Evolutionary conservation across 2,113 vertebrate genomes (phyloP).

Genomic region (Argyrosomus japonicus): DNA sequence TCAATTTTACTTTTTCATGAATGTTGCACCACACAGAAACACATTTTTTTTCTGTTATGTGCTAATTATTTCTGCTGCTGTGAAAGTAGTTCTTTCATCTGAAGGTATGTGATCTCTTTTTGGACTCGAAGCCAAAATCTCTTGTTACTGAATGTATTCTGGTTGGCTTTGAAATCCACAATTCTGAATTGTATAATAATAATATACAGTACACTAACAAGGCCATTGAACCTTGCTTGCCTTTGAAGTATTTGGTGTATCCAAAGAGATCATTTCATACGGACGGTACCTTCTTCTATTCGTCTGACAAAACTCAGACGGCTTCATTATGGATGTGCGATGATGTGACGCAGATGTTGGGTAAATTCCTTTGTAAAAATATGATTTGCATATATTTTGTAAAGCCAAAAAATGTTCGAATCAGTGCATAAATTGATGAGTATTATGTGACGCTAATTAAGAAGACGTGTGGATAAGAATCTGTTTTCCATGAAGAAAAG

Average conservation of each 20-base stretch:
- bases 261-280: constrained; percentile 67
- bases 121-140: constrained; percentile 45
- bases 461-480: constrained; percentile 42
- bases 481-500: constrained; percentile 31
- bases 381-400: constrained; percentile 31
- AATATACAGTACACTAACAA: constrained; percentile 42
- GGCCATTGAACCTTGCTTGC: constrained; percentile 59
- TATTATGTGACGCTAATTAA: constrained; percentile 42
- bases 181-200: constrained; percentile 29
- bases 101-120: constrained; percentile 34
- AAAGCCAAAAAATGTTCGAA: constrained; percentile 49
- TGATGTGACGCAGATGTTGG: constrained; percentile 30
- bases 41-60: constrained; percentile 3
- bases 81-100: constrained; percentile 18
- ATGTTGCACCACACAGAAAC: constrained; percentile 23
- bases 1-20: constrained; percentile 4
- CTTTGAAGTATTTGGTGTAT: constrained; percentile 71
- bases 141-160: constrained; percentile 68
- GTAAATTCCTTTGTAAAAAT: constrained; percentile 24
- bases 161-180: constrained; percentile 44
- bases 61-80: constrained; percentile 47
- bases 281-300: neutral
- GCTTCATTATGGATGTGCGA: constrained; percentile 20
- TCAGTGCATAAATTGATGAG: constrained; percentile 22
- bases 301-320: neutral